Evolutionary conservation across 2,888 invertebrate genomes (phyloP).

Genomic region (Gymnoscelis rufifasciata): DNA sequence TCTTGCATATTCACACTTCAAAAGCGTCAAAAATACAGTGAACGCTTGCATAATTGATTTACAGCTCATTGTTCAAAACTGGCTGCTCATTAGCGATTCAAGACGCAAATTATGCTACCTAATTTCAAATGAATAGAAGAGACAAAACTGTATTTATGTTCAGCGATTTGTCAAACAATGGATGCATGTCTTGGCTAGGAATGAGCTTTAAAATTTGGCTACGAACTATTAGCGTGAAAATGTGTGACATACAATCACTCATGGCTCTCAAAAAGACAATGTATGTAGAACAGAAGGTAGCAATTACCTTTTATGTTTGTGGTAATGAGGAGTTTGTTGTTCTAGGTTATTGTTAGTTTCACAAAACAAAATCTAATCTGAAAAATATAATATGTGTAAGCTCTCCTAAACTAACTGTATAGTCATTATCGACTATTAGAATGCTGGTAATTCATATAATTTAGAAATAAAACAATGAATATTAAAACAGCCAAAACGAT

Average conservation of each 20-base stretch:
- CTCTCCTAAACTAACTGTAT: too few species aligned
- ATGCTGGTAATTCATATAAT: too few species aligned
- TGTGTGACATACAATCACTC: constrained; percentile 52
- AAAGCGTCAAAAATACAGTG: constrained; percentile 45
- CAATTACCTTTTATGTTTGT: constrained; percentile 67
- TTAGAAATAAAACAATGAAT: too few species aligned
- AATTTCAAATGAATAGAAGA: constrained; percentile 70
- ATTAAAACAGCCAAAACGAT: too few species aligned
- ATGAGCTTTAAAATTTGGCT: constrained; percentile 65
- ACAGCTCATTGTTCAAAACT: constrained; percentile 63
- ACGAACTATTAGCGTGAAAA: constrained; percentile 54
- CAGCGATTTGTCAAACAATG: constrained; percentile 75
- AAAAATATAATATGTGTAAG: too few species aligned
- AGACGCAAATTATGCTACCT: constrained; percentile 77
- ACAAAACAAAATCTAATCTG: too few species aligned
- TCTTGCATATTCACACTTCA: constrained; percentile 36
- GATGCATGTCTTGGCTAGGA: constrained; percentile 66
- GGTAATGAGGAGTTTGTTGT: constrained; percentile 45
- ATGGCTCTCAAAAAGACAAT: constrained; percentile 59
- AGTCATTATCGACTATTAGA: too few species aligned
- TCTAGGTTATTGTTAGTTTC: background rate
- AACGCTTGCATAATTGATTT: constrained; percentile 65
- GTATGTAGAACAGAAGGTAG: constrained; percentile 60
- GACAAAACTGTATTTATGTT: constrained; percentile 77
- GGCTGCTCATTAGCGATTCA: constrained; percentile 71